Evolutionary conservation across 2,113 vertebrate species (phyloP).

Genomic region (Macrotis lagotis): DNA sequence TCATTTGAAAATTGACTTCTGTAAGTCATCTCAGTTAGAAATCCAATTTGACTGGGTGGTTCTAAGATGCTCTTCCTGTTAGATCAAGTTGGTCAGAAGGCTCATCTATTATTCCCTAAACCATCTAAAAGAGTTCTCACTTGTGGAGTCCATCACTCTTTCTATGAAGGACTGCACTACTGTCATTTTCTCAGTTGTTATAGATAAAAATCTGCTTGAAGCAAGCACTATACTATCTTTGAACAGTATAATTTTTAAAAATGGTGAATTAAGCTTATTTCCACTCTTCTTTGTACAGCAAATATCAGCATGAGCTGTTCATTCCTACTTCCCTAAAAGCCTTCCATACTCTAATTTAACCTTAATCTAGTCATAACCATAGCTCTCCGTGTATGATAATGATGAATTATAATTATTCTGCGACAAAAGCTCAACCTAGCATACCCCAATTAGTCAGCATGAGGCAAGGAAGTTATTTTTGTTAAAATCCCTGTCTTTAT

Average conservation of each 20-base stretch:
- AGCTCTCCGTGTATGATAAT: conserved; percentile 52
- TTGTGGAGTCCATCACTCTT: not conserved
- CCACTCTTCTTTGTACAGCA: conserved; percentile 44
- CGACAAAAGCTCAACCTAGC: conserved; percentile 41
- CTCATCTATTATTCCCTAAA: not conserved
- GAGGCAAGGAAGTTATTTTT: not conserved
- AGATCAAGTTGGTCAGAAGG: not conserved
- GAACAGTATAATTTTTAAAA: conserved; percentile 2
- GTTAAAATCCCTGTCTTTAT: not conserved
- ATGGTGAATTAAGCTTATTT: conserved; percentile 39
- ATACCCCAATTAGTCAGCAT: not conserved
- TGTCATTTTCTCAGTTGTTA: not conserved
- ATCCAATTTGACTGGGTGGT: not conserved
- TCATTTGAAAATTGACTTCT: not conserved
- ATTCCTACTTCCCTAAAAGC: conserved; percentile 26
- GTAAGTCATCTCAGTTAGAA: not conserved
- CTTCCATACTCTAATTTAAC: conserved; percentile 51
- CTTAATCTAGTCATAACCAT: conserved; percentile 42
- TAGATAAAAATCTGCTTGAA: conserved; percentile 32
- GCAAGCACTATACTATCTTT: not conserved
- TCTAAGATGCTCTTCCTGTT: not conserved
- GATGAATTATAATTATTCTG: conserved; percentile 52
- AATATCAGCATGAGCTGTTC: conserved; percentile 42
- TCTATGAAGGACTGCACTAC: not conserved
- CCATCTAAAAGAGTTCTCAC: not conserved